Conservation (phyloP, 2,888 invertebrate species). For the Sycophila texana region DNA sequence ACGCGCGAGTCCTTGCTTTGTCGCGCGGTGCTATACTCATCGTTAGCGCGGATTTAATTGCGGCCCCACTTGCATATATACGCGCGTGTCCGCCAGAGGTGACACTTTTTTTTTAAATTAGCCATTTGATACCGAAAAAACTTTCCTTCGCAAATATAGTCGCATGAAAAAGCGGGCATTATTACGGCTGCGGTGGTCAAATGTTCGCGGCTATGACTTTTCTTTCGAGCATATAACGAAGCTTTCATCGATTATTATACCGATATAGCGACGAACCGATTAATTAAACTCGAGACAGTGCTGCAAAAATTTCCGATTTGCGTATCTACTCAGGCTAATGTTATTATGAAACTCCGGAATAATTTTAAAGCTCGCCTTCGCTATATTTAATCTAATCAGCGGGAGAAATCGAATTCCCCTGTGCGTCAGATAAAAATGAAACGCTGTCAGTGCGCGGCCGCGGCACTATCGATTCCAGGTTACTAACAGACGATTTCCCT, state of each 20-base stretch:
- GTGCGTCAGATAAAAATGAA: neutral
- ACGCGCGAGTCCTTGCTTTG: constrained; percentile 22
- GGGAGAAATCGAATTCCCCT: neutral
- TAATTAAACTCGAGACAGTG: too few relatives aligned
- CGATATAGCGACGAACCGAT: too few relatives aligned
- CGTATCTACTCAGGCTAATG: too few relatives aligned
- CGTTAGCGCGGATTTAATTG: constrained; percentile 42
- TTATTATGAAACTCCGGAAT: neutral
- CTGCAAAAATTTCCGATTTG: too few relatives aligned
- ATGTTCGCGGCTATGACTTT: too few relatives aligned
- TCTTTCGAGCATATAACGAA: too few relatives aligned
- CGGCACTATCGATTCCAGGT: neutral
- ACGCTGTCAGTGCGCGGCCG: neutral
- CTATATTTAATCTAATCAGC: constrained; percentile 21
- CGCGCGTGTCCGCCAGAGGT: neutral
- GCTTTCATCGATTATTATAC: too few relatives aligned
- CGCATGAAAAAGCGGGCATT: too few relatives aligned
- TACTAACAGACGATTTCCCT: too few relatives aligned
- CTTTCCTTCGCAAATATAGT: too few relatives aligned
- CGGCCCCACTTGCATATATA: neutral
- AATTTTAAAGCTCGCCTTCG: neutral
- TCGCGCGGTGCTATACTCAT: constrained; percentile 14
- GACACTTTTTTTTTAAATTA: neutral
- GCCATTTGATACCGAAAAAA: neutral
- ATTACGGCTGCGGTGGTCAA: too few relatives aligned